Percentiles rank a stretch among this genome's conserved stretches.
These are phyloP conservation scores for Gambusia holbrooki DNA, from an alignment of 2,113 vertebrate species.

Conservation along the genomic window DNA sequence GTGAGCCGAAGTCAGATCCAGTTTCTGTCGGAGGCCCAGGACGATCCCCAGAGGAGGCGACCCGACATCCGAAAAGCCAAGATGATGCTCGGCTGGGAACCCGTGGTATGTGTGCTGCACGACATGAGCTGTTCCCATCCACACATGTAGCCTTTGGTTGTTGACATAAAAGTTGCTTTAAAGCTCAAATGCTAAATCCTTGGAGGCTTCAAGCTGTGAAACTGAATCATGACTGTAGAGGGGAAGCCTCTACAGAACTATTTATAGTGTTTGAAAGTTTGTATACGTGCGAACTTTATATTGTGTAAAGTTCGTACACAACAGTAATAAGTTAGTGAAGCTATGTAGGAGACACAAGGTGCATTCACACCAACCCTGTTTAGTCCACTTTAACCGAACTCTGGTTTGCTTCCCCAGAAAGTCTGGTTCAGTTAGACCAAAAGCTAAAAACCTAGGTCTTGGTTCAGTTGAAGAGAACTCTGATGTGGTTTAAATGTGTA, in stretches of 20 bases:
- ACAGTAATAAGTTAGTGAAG: not conserved
- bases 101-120: constrained; percentile 86
- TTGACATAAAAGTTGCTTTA: not conserved
- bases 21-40: constrained; percentile 97
- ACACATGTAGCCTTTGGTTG: not conserved
- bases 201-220: not conserved
- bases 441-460: no score
- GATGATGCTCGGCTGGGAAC: constrained; percentile 94
- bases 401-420: no score
- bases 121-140: not conserved
- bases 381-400: no score
- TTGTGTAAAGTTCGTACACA: not conserved
- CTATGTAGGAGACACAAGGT: not conserved
- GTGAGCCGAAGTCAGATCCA: constrained; percentile 94
- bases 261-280: not conserved
- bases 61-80: constrained; percentile 97
- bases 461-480: no score
- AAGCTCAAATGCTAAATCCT: not conserved
- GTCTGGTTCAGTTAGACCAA: no score
- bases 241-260: not conserved
- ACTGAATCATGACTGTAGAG: not conserved
- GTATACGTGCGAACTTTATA: no score
- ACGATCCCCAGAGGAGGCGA: constrained; percentile 95
- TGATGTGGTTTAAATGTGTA: no score
- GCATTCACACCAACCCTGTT: no score